A percentile compares a stretch with the other conserved stretches of the same genome.
Conservation (phyloP, 2,797 vertebrate genomes). For the Masticophis lateralis region DNA sequence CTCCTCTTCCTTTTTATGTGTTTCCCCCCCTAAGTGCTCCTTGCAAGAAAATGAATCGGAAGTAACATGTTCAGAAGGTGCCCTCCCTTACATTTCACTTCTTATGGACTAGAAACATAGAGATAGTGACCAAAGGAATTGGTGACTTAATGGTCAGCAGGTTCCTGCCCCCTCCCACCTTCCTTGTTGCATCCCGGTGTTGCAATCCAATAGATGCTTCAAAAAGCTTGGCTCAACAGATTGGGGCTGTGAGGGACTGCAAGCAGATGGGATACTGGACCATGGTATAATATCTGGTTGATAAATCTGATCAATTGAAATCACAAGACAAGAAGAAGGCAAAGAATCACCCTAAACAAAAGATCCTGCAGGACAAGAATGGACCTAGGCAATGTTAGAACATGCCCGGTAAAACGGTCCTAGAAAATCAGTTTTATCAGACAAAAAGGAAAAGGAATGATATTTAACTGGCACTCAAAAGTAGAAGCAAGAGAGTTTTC, state of each 20-base stretch:
- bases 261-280: background rate
- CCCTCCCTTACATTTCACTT: background rate
- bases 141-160: background rate
- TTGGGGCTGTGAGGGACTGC: background rate
- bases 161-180: background rate
- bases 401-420: background rate
- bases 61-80: background rate
- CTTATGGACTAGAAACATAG: background rate
- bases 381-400: background rate
- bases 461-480: background rate
- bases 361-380: background rate
- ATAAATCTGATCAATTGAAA: background rate
- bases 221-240: background rate
- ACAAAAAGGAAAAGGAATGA: background rate
- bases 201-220: background rate
- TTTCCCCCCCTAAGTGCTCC: background rate
- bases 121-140: background rate
- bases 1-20: background rate
- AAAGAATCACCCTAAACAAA: background rate
- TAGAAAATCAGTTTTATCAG: background rate
- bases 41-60: background rate
- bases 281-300: background rate
- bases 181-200: background rate
- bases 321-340: background rate
- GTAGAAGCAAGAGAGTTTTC: background rate